Conservation (phyloP, 2,888 invertebrate genomes). For the Tetanocera ferruginea region DNA sequence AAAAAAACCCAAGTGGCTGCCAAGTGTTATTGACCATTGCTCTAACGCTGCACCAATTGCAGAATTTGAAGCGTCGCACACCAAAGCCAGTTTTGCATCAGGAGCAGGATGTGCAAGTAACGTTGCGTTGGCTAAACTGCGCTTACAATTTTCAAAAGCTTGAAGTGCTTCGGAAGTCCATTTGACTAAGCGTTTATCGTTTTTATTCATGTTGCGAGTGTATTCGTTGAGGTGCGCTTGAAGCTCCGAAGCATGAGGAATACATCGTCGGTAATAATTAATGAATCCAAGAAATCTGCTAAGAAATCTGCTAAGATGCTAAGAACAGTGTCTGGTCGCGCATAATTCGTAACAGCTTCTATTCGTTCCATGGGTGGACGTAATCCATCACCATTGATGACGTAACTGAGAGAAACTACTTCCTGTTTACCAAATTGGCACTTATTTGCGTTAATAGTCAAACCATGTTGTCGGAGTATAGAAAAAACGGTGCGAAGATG, state of each 20-base stretch:
- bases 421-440: conserved; percentile 21
- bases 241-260: conserved; percentile 3
- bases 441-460: conserved; percentile 29
- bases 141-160: conserved; percentile 24
- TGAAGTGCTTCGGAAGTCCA: not conserved
- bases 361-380: conserved; percentile 1
- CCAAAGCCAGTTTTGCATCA: conserved; percentile 32
- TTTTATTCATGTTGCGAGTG: not conserved
- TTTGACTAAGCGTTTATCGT: not conserved
- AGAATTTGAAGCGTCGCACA: no score
- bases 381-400: conserved; percentile 3
- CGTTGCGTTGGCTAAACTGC: conserved; percentile 7
- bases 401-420: conserved; percentile 10
- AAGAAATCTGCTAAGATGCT: no score
- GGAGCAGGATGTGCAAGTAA: conserved; percentile 20
- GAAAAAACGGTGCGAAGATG: conserved; percentile 48
- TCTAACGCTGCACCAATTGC: no score
- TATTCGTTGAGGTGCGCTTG: conserved; percentile 2
- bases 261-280: conserved; percentile 5
- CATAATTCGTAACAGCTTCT: not conserved
- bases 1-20: conserved; percentile 54
- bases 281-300: conserved; percentile 13
- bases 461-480: conserved; percentile 32
- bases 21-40: conserved; percentile 39
- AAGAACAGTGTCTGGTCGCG: conserved; percentile 12